These are phyloP conservation scores for Rhamnusium bicolor DNA, from an alignment of 2,888 invertebrate species.

Conservation along the genomic window DNA sequence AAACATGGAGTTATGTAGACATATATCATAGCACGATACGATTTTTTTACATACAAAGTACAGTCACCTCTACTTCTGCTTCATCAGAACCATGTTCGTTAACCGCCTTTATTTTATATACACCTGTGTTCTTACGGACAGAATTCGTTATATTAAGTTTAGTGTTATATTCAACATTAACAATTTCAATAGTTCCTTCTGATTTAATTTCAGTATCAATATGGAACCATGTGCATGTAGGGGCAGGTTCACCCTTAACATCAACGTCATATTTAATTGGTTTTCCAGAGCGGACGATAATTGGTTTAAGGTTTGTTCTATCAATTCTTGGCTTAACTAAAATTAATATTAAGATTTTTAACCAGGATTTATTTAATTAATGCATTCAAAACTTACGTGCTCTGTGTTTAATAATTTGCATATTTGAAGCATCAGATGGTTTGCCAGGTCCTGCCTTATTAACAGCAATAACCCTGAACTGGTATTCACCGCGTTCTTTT, in stretches of 20 bases:
- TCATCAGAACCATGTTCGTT: slow-evolving; percentile 95
- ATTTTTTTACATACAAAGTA: slow-evolving; percentile 76
- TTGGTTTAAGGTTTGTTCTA: slow-evolving; percentile 91
- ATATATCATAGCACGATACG: background rate
- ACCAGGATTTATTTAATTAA: background rate
- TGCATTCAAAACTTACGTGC: slow-evolving; percentile 80
- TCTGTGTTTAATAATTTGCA: slow-evolving; percentile 91
- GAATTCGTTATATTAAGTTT: slow-evolving; percentile 87
- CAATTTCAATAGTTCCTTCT: slow-evolving; percentile 81
- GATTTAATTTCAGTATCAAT: slow-evolving; percentile 83
- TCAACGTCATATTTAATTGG: slow-evolving; percentile 94
- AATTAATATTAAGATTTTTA: slow-evolving; percentile 43
- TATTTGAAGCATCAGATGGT: slow-evolving; percentile 91
- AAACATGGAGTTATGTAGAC: slow-evolving; percentile 29
- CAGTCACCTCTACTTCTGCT: slow-evolving; percentile 94
- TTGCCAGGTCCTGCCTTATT: slow-evolving; percentile 95
- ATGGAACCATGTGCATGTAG: slow-evolving; percentile 93
- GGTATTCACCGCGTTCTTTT: slow-evolving; percentile 92
- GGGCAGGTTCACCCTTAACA: slow-evolving; percentile 96
- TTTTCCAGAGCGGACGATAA: slow-evolving; percentile 93
- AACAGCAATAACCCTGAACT: slow-evolving; percentile 92
- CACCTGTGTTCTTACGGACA: slow-evolving; percentile 88
- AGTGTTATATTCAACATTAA: slow-evolving; percentile 92
- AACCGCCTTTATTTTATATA: slow-evolving; percentile 91
- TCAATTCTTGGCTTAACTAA: slow-evolving; percentile 97